These are phyloP conservation scores for Festucalex cinctus DNA, from an alignment of 2,113 vertebrate species.

Conservation along the genomic window DNA sequence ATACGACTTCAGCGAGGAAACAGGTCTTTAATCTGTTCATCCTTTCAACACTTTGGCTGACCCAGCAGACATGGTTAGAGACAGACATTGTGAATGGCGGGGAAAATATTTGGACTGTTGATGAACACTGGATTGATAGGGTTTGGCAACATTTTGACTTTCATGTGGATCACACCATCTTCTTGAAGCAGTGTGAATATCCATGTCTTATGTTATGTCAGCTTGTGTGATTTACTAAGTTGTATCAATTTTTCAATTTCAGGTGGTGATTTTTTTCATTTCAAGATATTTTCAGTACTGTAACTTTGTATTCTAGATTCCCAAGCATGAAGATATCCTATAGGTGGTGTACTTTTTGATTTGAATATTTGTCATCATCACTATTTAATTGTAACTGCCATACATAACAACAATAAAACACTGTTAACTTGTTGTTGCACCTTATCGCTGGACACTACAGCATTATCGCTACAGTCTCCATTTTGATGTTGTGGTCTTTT, in stretches of 20 bases:
- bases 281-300: too few species aligned
- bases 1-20: slow-evolving; percentile 47
- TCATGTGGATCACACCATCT: slow-evolving; percentile 26
- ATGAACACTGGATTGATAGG: slow-evolving; percentile 63
- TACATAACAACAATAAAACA: neutral
- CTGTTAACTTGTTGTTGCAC: neutral
- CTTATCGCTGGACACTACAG: neutral
- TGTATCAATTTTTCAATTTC: too few species aligned
- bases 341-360: neutral
- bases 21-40: slow-evolving; percentile 61
- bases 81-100: slow-evolving; percentile 48
- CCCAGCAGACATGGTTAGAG: slow-evolving; percentile 41
- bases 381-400: neutral
- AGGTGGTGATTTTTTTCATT: too few species aligned
- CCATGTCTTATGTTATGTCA: slow-evolving; percentile 38
- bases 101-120: slow-evolving; percentile 66
- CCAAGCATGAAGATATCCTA: neutral
- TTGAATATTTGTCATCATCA: neutral
- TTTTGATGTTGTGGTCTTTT: too few species aligned
- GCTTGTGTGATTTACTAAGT: neutral
- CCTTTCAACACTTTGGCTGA: slow-evolving; percentile 45
- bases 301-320: neutral
- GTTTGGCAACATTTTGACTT: slow-evolving; percentile 66
- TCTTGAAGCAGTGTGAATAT: slow-evolving; percentile 20
- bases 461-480: neutral